Conservation (phyloP, 2,888 invertebrate species). For the Fabriciana adippe region DNA sequence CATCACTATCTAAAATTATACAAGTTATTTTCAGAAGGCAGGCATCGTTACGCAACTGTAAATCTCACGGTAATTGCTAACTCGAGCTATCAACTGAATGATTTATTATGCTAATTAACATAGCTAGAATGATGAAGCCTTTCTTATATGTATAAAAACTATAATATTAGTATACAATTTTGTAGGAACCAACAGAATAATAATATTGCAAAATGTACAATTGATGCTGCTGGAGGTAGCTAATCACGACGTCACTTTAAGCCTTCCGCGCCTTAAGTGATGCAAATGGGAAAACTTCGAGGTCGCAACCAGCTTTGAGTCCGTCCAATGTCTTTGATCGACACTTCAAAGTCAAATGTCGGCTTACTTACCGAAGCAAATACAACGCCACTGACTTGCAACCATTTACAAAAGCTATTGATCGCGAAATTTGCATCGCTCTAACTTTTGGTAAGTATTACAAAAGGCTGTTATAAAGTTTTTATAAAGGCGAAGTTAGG, state of each 20-base stretch:
- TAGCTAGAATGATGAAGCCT: not conserved
- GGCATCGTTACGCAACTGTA: too few relatives aligned
- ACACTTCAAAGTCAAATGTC: slow-evolving; percentile 63
- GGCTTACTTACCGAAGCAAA: slow-evolving; percentile 39
- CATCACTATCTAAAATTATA: not conserved
- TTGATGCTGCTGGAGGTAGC: slow-evolving; percentile 43
- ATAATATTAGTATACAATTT: too few relatives aligned
- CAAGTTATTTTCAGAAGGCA: too few relatives aligned
- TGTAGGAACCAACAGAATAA: too few relatives aligned
- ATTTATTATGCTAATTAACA: slow-evolving; percentile 7
- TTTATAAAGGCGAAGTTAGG: slow-evolving; percentile 27
- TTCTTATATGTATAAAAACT: too few relatives aligned
- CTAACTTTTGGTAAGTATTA: slow-evolving; percentile 31
- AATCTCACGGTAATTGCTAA: slow-evolving; percentile 9
- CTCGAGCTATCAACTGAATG: not conserved
- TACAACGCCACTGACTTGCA: slow-evolving; percentile 38
- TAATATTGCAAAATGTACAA: too few relatives aligned
- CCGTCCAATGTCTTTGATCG: slow-evolving; percentile 71
- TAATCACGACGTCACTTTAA: slow-evolving; percentile 66
- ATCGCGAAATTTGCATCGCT: slow-evolving; percentile 36
- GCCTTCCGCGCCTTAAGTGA: slow-evolving; percentile 70
- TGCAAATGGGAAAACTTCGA: slow-evolving; percentile 75
- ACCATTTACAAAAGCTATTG: slow-evolving; percentile 37
- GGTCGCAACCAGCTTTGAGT: slow-evolving; percentile 68
- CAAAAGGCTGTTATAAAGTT: slow-evolving; percentile 31